phyloP scores from a whole-genome alignment of 2,113 vertebrate species.

The Osmerus eperlanus region DNA sequence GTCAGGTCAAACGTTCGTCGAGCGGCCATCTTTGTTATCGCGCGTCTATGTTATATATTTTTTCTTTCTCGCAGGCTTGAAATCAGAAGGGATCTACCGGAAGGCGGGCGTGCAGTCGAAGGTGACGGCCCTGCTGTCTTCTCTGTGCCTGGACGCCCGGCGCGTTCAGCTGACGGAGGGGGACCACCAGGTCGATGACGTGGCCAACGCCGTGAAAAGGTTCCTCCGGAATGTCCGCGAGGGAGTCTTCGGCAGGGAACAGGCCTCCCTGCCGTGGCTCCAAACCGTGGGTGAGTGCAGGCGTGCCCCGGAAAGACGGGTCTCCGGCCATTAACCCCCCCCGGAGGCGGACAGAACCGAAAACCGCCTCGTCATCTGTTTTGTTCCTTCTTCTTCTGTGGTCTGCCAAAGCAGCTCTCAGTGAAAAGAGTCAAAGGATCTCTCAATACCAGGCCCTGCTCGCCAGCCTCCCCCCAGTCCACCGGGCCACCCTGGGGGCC shows the following conservation, averaged over 20 bases:
- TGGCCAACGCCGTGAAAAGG: constrained; percentile 77
- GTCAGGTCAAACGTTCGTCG: not conserved
- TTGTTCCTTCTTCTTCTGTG: not conserved
- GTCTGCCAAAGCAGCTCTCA: not conserved
- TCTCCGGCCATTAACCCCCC: too few relatives aligned
- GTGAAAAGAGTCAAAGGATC: constrained; percentile 48
- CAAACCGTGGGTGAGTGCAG: constrained; percentile 58
- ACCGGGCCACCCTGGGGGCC: constrained; percentile 72
- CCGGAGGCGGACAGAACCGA: too few relatives aligned
- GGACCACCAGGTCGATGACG: constrained; percentile 74
- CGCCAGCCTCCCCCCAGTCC: constrained; percentile 69
- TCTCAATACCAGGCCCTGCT: constrained; percentile 67
- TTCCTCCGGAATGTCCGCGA: constrained; percentile 77
- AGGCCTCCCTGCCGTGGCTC: constrained; percentile 63
- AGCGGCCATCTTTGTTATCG: not conserved
- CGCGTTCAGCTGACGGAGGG: constrained; percentile 71
- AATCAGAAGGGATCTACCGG: constrained; percentile 78
- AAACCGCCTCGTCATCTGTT: not conserved
- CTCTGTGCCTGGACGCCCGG: constrained; percentile 71
- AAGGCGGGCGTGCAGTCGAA: constrained; percentile 80
- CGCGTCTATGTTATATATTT: not conserved
- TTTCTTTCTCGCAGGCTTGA: constrained; percentile 64
- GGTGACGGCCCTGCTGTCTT: constrained; percentile 72
- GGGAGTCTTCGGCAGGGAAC: constrained; percentile 70
- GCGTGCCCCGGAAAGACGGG: too few relatives aligned